Base-by-base conservation (phyloP, 2,888 invertebrate genomes). In the Sceliomorpha sp. region DNA sequence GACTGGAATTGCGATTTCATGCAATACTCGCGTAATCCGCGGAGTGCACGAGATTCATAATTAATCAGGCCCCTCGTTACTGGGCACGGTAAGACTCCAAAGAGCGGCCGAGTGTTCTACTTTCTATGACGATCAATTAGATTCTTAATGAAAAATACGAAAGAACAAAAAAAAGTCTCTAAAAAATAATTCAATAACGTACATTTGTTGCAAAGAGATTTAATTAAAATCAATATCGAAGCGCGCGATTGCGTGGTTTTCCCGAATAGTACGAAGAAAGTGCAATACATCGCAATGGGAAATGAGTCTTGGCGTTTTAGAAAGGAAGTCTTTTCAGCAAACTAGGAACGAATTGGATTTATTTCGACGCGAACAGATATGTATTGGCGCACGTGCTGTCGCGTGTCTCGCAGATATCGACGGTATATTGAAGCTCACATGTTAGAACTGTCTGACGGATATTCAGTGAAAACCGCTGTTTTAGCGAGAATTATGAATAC, bases 21-120 rank as follows among this genome's bases (percentile, higher is more conserved):
- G 80, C 76, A 76, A 81, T 76, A 55, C 45, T 53, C 59, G 63
- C 76, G 78, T 76, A 78, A 77, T 77, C 66, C 70, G 42, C 34
- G 45, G 67, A 45, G 56, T 63, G 71, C 72, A 72, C 73, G 72
- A 70, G 70, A 76, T 77, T 79, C 74, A 68, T 80, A 80, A 81
- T 83, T 78, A 77, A 80, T 74, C 72, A 71, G 55, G 47, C 60
- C 55, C 59, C 70, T 74, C 64, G 69, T 72, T 75, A 74, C 40
- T 9, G 36, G 15, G 20, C 32, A 5, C 56, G 51, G 44, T 34
- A 55, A 53, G 62, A 55, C 59, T 42, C 53, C 69, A 68, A 53
- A 45, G 55, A 47, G 26, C 56, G 20, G 20, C 55, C 50, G 58
- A 40, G 67, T 67, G 71, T 70, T 60, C 72, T 42, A 67, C 70